Conservation (phyloP, 64 coral and sea anemone genomes). For the Pachyseris speciosa region DNA sequence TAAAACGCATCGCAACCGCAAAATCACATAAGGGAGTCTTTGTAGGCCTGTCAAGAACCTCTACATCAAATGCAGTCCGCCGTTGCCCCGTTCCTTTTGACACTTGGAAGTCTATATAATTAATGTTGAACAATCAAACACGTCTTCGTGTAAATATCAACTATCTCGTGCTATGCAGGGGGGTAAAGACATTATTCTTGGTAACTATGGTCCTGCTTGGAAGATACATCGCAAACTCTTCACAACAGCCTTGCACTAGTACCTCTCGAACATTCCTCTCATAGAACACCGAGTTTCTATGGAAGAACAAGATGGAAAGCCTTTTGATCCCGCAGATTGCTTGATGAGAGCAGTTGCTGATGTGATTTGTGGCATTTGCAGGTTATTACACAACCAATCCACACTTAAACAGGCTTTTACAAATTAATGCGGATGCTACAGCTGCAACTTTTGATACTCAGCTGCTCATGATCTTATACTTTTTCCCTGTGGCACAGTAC, state of each 20-base stretch:
- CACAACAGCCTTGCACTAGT: constrained; percentile 32
- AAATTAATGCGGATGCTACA: not conserved
- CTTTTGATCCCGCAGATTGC: too few relatives aligned
- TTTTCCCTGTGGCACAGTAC: not conserved
- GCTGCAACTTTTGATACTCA: not conserved
- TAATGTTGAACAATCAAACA: too few relatives aligned
- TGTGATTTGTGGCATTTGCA: not conserved
- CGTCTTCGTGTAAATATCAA: too few relatives aligned
- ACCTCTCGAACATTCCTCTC: not conserved
- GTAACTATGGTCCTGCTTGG: constrained; percentile 50
- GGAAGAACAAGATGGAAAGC: not conserved
- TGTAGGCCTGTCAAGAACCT: too few relatives aligned
- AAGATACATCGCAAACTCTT: constrained; percentile 63
- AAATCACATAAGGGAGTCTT: too few relatives aligned
- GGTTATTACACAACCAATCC: too few relatives aligned
- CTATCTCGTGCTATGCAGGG: not conserved
- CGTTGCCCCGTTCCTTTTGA: too few relatives aligned
- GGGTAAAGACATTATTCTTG: constrained; percentile 57
- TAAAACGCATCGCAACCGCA: too few relatives aligned
- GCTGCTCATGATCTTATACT: not conserved
- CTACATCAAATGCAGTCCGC: too few relatives aligned
- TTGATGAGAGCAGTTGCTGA: not conserved
- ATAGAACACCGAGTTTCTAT: constrained; percentile 11
- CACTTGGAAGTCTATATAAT: too few relatives aligned
- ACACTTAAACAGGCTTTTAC: too few relatives aligned